Conservation (phyloP, 2,113 vertebrate genomes). For the Struthio camelus region DNA sequence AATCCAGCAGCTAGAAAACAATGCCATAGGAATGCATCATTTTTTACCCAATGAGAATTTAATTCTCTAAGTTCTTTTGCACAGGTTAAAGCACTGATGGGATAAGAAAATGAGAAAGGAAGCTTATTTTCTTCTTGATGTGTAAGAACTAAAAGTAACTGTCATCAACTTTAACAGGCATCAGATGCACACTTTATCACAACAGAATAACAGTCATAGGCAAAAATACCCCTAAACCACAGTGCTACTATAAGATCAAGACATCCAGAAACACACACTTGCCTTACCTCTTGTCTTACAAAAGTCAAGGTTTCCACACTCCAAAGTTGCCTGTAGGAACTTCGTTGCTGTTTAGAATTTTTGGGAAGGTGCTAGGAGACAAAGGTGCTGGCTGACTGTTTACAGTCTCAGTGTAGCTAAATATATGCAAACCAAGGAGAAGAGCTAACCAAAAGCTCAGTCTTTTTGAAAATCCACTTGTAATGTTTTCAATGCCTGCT, state of each 20-base stretch:
- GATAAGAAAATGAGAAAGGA: neutral
- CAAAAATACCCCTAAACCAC: neutral
- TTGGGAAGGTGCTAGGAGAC: neutral
- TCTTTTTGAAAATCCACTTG: neutral
- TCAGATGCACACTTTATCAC: neutral
- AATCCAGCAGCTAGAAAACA: neutral
- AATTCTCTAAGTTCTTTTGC: neutral
- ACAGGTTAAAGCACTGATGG: neutral
- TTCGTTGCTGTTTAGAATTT: neutral
- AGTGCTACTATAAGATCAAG: neutral
- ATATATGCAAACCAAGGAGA: fast-evolving
- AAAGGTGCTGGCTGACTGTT: neutral
- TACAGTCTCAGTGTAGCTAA: neutral
- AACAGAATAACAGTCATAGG: neutral
- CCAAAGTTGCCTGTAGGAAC: neutral
- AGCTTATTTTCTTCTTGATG: neutral
- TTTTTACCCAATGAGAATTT: neutral
- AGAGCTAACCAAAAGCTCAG: neutral
- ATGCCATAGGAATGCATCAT: neutral
- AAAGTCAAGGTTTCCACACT: neutral
- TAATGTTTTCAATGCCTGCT: neutral
- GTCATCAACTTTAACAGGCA: neutral
- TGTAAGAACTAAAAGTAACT: neutral
- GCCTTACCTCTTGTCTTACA: neutral
- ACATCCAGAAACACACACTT: neutral